Evolutionary conservation across 2,888 invertebrate genomes (phyloP).

Genomic region (Saturnia pavonia): DNA sequence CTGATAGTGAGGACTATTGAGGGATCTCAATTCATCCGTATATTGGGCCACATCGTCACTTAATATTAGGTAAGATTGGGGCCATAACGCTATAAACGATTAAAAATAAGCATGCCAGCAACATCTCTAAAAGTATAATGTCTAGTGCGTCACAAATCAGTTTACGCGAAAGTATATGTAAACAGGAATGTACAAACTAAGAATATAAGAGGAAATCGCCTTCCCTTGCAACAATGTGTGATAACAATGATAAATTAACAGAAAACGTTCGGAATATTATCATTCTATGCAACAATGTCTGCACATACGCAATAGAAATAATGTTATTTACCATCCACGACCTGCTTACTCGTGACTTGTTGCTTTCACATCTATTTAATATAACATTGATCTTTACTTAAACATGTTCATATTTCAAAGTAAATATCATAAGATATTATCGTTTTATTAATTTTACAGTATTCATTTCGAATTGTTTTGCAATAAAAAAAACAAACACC

Average conservation of each 20-base stretch:
- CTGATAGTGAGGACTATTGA: too few species aligned
- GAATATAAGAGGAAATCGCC: conserved; percentile 33
- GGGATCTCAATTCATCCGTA: too few species aligned
- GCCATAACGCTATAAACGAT: too few species aligned
- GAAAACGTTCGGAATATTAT: conserved; percentile 14
- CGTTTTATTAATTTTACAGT: not conserved
- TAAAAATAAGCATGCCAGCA: too few species aligned
- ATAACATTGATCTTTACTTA: conserved; percentile 25
- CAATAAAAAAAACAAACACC: too few species aligned
- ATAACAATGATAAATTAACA: conserved; percentile 33
- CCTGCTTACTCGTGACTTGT: conserved; percentile 47
- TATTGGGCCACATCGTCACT: too few species aligned
- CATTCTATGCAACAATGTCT: conserved; percentile 21
- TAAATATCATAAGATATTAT: not conserved
- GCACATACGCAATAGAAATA: conserved; percentile 31
- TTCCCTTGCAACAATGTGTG: conserved; percentile 33
- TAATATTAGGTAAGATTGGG: too few species aligned
- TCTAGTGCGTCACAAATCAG: not conserved
- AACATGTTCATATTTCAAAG: conserved; percentile 3
- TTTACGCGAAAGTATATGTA: not conserved
- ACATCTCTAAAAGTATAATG: not conserved
- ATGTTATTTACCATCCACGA: conserved; percentile 59
- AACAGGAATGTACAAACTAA: not conserved
- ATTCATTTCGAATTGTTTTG: not conserved
- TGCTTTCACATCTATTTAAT: conserved; percentile 26